Evolutionary conservation across 2,797 vertebrate species (phyloP).

Genomic region (Centroberyx gerrardi): DNA sequence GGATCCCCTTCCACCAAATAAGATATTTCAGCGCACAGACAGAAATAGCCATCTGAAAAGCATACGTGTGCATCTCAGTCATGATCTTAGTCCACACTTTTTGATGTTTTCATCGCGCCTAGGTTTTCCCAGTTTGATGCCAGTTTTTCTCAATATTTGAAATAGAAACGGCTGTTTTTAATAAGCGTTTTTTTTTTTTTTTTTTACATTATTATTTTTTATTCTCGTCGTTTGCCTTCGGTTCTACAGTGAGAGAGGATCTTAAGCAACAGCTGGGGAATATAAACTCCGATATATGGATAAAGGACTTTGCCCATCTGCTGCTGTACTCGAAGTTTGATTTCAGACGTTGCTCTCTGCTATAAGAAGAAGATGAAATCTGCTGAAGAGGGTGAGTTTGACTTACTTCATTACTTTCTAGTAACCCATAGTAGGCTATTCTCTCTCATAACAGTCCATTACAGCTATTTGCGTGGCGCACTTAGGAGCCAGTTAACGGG

Average conservation of each 20-base stretch:
- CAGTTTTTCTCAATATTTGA: slow-evolving; percentile 21
- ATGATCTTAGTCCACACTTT: slow-evolving; percentile 10
- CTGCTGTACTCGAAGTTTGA: slow-evolving; percentile 55
- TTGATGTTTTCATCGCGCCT: not conserved
- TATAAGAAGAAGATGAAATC: slow-evolving; percentile 89
- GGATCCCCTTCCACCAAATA: slow-evolving; percentile 71
- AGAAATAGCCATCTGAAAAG: slow-evolving; percentile 21
- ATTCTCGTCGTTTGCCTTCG: not conserved
- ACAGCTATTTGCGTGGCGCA: not conserved
- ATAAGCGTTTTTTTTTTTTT: not conserved
- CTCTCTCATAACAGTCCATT: not conserved
- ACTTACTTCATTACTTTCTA: not conserved
- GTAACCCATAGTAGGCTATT: not conserved
- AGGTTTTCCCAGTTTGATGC: slow-evolving; percentile 10
- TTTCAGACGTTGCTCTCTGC: slow-evolving; percentile 58
- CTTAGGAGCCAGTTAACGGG: not conserved
- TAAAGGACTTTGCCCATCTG: slow-evolving; percentile 44
- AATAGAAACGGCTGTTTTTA: slow-evolving; percentile 11
- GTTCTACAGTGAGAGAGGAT: slow-evolving; percentile 25
- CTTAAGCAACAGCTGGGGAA: slow-evolving; percentile 56
- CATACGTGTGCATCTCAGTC: not conserved
- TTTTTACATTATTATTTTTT: not conserved
- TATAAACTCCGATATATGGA: slow-evolving; percentile 72
- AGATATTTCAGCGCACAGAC: slow-evolving; percentile 26
- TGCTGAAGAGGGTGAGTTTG: slow-evolving; percentile 92